Conservation (phyloP, 2,113 vertebrate species). For the Stegastes partitus region DNA sequence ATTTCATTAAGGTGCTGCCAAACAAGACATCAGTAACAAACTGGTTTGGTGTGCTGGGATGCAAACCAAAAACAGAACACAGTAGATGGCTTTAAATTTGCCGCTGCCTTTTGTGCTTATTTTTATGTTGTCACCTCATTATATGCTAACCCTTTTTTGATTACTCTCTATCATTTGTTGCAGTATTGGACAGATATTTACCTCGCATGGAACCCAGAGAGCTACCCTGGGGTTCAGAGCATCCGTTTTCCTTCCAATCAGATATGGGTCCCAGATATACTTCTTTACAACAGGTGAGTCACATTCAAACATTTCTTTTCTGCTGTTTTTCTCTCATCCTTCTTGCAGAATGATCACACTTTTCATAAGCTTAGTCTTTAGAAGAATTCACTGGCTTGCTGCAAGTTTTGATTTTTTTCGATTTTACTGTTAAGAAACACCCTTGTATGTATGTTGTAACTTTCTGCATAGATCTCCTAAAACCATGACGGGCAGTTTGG, state of each 20-base stretch:
- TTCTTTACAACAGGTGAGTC: constrained; percentile 93
- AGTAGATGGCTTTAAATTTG: neutral
- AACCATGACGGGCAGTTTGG: no score
- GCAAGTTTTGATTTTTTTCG: no score
- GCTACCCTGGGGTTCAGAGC: constrained; percentile 90
- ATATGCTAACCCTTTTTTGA: neutral
- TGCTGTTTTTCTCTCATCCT: neutral
- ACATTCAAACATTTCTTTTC: neutral
- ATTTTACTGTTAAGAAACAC: no score
- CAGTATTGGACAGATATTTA: constrained; percentile 91
- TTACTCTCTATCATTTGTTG: neutral
- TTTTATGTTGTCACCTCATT: neutral
- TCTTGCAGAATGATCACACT: no score
- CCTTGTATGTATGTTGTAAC: no score
- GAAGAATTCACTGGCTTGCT: no score
- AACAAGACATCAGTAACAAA: neutral
- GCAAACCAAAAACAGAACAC: neutral
- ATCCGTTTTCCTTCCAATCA: constrained; percentile 89
- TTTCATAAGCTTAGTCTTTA: no score
- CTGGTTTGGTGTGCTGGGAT: neutral
- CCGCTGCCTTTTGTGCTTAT: neutral
- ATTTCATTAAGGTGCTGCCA: neutral
- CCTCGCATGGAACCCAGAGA: constrained; percentile 89
- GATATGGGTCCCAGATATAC: constrained; percentile 93
- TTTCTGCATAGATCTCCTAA: no score